phyloP scores from a whole-genome alignment of 2,113 vertebrate species.

The Alligator sinensis region DNA sequence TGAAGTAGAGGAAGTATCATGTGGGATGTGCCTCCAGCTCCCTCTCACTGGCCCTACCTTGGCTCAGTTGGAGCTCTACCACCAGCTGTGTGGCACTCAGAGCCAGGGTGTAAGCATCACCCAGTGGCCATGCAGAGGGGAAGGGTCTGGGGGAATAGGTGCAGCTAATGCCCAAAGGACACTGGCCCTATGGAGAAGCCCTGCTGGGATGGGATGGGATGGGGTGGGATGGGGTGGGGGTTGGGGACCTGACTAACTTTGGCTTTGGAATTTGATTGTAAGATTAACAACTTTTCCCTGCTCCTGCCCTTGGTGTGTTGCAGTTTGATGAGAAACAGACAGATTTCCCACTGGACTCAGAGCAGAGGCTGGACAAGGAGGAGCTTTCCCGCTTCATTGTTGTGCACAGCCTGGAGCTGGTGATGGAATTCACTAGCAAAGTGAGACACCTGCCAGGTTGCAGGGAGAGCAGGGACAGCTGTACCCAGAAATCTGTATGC shows the following conservation, averaged over 20 bases:
- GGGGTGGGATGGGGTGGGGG: rapidly evolving
- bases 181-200: not conserved
- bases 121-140: not conserved
- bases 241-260: rapidly evolving
- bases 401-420: constrained; percentile 84
- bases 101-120: not conserved
- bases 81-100: not conserved
- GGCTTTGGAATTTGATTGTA: too few relatives aligned
- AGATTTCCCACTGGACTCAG: constrained; percentile 79
- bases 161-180: not conserved
- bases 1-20: not conserved
- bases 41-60: not conserved
- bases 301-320: not conserved
- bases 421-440: constrained; percentile 85
- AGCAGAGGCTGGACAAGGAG: constrained; percentile 70
- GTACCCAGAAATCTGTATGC: not conserved
- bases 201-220: not conserved
- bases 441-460: constrained; percentile 12
- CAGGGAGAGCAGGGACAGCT: not conserved
- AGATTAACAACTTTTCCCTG: not conserved
- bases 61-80: not conserved
- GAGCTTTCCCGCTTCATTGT: constrained; percentile 82
- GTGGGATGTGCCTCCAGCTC: too few relatives aligned
- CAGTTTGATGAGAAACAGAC: constrained; percentile 88
- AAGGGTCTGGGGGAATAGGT: not conserved